phyloP scores from a whole-genome alignment of 2,888 invertebrate species.

The Lycocerus yunnanus region DNA sequence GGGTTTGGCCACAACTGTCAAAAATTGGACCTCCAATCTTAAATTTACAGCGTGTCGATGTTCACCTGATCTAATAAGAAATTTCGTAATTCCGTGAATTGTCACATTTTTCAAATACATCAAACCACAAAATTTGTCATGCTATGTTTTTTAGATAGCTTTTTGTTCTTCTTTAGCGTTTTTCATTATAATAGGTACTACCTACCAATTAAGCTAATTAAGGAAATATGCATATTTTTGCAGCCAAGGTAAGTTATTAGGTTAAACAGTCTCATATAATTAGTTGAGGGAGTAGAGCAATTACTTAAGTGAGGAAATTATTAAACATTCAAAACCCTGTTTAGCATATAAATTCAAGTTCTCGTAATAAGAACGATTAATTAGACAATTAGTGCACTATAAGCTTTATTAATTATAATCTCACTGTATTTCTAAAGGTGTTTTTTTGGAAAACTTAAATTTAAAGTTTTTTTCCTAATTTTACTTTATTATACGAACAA shows the following conservation, averaged over 20 bases:
- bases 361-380: slow-evolving; percentile 33
- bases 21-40: too few relatives aligned
- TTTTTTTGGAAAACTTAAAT: slow-evolving; percentile 43
- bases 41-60: too few relatives aligned
- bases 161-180: not conserved
- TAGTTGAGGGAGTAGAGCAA: slow-evolving; percentile 31
- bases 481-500: slow-evolving; percentile 44
- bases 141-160: not conserved
- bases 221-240: not conserved
- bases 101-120: too few relatives aligned
- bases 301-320: slow-evolving; percentile 38
- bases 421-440: not conserved
- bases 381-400: slow-evolving; percentile 36
- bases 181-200: too few relatives aligned
- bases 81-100: too few relatives aligned
- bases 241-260: not conserved
- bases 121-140: not conserved
- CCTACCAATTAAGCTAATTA: not conserved
- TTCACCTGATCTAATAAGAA: too few relatives aligned
- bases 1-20: too few relatives aligned
- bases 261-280: slow-evolving; percentile 5
- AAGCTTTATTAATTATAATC: slow-evolving; percentile 11
- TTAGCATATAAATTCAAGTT: slow-evolving; percentile 34
- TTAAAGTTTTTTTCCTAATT: slow-evolving; percentile 33
- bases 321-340: slow-evolving; percentile 34